Conservation (phyloP, 2,113 vertebrate species). For the Nyctereutes procyonoides region DNA sequence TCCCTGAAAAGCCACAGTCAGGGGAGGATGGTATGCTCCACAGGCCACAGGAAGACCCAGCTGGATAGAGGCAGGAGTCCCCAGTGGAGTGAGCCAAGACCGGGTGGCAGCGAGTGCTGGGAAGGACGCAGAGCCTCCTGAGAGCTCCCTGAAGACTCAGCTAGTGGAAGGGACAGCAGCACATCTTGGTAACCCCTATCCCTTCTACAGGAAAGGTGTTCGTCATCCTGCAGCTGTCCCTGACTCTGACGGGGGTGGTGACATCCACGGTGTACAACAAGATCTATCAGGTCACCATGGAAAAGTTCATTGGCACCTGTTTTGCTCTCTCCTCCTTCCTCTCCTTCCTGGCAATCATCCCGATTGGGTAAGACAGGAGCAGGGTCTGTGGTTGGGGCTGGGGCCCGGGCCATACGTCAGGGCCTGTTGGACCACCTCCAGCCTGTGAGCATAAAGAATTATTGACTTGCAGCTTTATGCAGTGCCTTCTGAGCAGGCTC, state of each 20-base stretch:
- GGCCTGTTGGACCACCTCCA: not conserved
- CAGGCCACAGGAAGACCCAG: not conserved
- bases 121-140: not conserved
- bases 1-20: not conserved
- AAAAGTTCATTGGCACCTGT: conserved; percentile 91
- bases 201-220: conserved; percentile 89
- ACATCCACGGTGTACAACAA: conserved; percentile 92
- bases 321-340: conserved; percentile 91
- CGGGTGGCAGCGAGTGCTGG: not conserved
- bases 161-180: not conserved
- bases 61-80: not conserved
- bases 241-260: conserved; percentile 89
- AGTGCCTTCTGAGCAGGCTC: not conserved
- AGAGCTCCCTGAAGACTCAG: not conserved
- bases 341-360: conserved; percentile 91
- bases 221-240: conserved; percentile 90
- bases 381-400: not conserved
- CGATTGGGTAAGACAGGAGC: conserved; percentile 89
- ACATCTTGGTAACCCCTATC: not conserved
- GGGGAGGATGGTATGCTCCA: not conserved
- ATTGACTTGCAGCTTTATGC: not conserved
- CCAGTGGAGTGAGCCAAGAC: not conserved
- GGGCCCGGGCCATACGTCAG: not conserved
- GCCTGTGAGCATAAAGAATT: not conserved
- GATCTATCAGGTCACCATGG: conserved; percentile 93